Evolutionary conservation across 2,113 vertebrate species (phyloP).

Genomic region (Emydocephalus ijimae): DNA sequence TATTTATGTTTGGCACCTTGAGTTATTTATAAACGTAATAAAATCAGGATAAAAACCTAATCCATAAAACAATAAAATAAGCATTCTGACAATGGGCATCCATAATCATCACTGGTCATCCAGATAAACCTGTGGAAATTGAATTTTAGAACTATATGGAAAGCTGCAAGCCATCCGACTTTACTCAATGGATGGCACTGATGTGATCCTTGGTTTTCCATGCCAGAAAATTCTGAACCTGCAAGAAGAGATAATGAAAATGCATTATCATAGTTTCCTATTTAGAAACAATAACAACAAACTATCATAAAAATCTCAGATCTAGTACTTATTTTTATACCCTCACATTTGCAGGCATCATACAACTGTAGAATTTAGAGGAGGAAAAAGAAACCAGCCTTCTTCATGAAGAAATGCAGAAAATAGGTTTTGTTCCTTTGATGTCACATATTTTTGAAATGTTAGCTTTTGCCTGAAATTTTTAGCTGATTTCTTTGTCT

Average conservation of each 20-base stretch:
- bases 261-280: not conserved
- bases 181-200: too few relatives aligned
- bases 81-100: not conserved
- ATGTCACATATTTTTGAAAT: conserved; percentile 69
- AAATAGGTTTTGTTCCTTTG: conserved; percentile 60
- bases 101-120: not conserved
- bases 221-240: not conserved
- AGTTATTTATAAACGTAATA: too few relatives aligned
- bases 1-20: too few relatives aligned
- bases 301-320: not conserved
- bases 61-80: not conserved
- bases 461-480: conserved; percentile 69
- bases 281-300: not conserved
- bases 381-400: conserved; percentile 22
- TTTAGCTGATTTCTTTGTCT: conserved; percentile 58
- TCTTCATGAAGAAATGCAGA: conserved; percentile 42
- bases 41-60: not conserved
- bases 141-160: not conserved
- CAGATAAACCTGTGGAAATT: not conserved
- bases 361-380: conserved; percentile 4
- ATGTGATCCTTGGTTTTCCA: not conserved
- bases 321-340: conserved; percentile 45
- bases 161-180: not conserved
- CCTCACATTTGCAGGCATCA: conserved; percentile 42
- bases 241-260: not conserved